These are phyloP conservation scores for Megamerina dolium DNA, from an alignment of 2,888 invertebrate genomes.

Conservation along the genomic window DNA sequence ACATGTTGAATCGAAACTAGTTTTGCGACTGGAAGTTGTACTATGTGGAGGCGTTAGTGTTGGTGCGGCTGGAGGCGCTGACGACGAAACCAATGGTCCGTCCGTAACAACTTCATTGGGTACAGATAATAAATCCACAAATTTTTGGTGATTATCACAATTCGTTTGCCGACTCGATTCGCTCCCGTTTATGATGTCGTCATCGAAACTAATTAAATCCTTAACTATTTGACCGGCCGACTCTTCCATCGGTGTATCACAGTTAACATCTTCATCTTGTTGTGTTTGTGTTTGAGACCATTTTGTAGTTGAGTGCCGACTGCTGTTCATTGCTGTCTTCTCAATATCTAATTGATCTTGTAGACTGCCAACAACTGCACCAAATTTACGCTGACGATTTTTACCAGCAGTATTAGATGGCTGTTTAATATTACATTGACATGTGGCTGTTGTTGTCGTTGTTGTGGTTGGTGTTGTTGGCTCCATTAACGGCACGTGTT, in stretches of 20 bases:
- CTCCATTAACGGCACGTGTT: conserved; percentile 13
- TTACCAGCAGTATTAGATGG: neutral
- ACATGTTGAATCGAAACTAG: conserved; percentile 49
- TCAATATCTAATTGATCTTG: conserved; percentile 13
- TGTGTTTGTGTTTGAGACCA: conserved; percentile 1
- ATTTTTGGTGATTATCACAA: conserved; percentile 20
- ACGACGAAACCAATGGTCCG: conserved; percentile 2
- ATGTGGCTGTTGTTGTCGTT: too few relatives aligned
- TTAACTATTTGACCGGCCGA: conserved; percentile 25
- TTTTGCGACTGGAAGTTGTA: conserved; percentile 46
- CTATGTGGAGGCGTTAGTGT: conserved; percentile 35
- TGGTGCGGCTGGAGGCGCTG: conserved; percentile 14
- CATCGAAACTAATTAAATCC: conserved; percentile 46
- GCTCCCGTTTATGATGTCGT: conserved; percentile 14
- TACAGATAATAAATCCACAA: conserved; percentile 33
- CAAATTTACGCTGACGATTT: conserved; percentile 17
- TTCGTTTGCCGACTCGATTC: neutral
- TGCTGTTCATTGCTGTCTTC: neutral
- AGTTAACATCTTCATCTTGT: too few relatives aligned
- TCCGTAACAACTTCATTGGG: conserved; percentile 28
- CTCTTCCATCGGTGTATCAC: conserved; percentile 28
- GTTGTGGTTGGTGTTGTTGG: neutral
- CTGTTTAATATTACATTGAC: conserved; percentile 13
- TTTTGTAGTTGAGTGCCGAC: conserved; percentile 6
- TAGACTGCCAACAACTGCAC: conserved; percentile 20